These are phyloP conservation scores for Ylistrum balloti DNA, from an alignment of 1,140 invertebrate species.

Conservation along the genomic window DNA sequence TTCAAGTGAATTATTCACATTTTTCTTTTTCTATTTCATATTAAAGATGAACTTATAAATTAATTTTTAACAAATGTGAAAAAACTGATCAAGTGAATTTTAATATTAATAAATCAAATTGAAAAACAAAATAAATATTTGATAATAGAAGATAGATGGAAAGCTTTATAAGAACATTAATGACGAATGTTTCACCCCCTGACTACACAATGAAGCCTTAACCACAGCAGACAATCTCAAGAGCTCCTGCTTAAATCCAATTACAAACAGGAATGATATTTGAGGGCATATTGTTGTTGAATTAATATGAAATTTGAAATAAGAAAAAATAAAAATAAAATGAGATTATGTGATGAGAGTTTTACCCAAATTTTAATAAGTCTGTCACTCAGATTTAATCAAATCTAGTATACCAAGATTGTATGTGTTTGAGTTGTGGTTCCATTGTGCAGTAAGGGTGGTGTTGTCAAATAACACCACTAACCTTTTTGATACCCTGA, in stretches of 20 bases:
- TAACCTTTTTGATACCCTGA: background rate
- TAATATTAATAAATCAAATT: background rate
- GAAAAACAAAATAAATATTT: background rate
- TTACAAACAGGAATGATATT: too few species aligned
- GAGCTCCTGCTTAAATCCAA: too few species aligned
- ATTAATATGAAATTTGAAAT: background rate
- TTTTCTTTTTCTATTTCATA: too few species aligned
- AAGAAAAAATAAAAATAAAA: background rate
- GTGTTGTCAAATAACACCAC: background rate
- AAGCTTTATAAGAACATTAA: too few species aligned
- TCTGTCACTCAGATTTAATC: too few species aligned
- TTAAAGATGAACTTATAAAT: too few species aligned
- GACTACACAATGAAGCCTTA: background rate
- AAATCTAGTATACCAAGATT: background rate
- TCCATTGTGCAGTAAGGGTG: background rate
- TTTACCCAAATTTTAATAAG: background rate
- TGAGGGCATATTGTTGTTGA: background rate
- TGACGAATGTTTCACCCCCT: background rate
- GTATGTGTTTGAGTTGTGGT: background rate
- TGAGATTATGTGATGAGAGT: background rate
- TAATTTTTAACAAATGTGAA: background rate
- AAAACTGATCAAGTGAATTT: background rate
- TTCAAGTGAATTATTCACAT: too few species aligned
- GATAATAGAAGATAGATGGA: background rate
- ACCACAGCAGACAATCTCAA: conserved; percentile 9